Evolutionary conservation across 1,140 invertebrate genomes (phyloP), one percentile per base, ranked within the genome.

Genomic region (Cotesia chilonis): DNA sequence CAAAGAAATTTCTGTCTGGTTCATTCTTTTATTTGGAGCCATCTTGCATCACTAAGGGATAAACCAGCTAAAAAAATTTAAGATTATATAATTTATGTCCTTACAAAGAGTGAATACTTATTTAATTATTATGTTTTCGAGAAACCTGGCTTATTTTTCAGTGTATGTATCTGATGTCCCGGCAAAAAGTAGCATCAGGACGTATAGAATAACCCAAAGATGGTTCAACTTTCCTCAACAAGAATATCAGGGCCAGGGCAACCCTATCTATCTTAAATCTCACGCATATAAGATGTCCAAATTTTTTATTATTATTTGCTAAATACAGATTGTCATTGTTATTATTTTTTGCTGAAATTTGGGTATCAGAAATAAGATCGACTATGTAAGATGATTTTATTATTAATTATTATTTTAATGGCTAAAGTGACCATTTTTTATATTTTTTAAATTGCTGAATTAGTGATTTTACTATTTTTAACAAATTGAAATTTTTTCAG

Each of bases 201-300:
- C 14, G 64, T n/a, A 52, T 52, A 28, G 64, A 20, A 37, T 66
- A 54, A 66, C 47, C 41, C 36, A n/a, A n/a, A 17, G 64, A 14
- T 66, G 47, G 64, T 66, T 66, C 64, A 66, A 52, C 64, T 66
- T 66, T 52, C 64, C 14, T 66, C 4, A 4, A n/a, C 10, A 55
- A n/a, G 20, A 12, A 28, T 28, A 28, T 28, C 28, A 51, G 20
- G 1, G 52, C 37, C 17, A 37, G 64, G 41, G 41, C 47, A 66
- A 66, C n/a, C 38, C 61, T 37, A n/a, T 55, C 61, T 37, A n/a
- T 55, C 54, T 60, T 35, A 60, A 60, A 60, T 66, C 64, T 66
- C 64, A 66, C 64, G 64, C 51, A 66, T 66, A 66, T 66, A 66
- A 52, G 4, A 66, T 66, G 20, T 47, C 41, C 1, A 52, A 35